A percentile compares a stretch with the other conserved stretches of the same genome.
These are phyloP conservation scores for Leucoma salicis DNA, from an alignment of 2,888 invertebrate genomes.

Conservation along the genomic window DNA sequence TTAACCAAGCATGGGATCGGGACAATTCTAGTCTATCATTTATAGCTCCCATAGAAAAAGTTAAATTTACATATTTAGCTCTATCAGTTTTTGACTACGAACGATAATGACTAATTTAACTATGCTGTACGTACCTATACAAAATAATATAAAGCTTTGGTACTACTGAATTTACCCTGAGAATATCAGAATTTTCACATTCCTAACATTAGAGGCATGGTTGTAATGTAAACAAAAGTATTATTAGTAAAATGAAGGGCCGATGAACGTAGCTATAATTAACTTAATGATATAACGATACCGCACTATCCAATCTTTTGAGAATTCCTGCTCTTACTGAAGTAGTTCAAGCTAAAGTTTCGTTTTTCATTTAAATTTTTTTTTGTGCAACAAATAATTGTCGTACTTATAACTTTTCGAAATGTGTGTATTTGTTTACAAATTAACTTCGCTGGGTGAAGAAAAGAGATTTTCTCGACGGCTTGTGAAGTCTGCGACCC, in stretches of 20 bases:
- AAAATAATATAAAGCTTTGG: background rate
- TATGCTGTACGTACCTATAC: background rate
- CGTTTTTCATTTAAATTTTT: too few relatives aligned
- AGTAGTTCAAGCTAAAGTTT: too few relatives aligned
- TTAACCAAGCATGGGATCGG: slow-evolving; percentile 72
- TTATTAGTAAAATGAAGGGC: slow-evolving; percentile 60
- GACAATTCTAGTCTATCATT: slow-evolving; percentile 55
- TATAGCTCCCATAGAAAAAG: slow-evolving; percentile 27
- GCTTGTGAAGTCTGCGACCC: too few relatives aligned
- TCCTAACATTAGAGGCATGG: slow-evolving; percentile 36
- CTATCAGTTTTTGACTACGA: background rate
- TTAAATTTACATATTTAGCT: slow-evolving; percentile 1
- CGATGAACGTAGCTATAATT: slow-evolving; percentile 54
- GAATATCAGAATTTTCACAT: slow-evolving; percentile 29
- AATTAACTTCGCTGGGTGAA: too few relatives aligned
- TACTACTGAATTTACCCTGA: slow-evolving; percentile 31
- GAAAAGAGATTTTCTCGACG: too few relatives aligned
- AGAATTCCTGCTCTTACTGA: slow-evolving; percentile 34
- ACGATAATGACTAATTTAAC: slow-evolving; percentile 10
- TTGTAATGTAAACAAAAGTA: slow-evolving; percentile 62
- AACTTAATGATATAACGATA: slow-evolving; percentile 56
- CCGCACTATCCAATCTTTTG: slow-evolving; percentile 51
- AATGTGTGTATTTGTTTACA: too few relatives aligned
- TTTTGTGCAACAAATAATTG: too few relatives aligned
- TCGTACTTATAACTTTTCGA: too few relatives aligned